phyloP scores from a whole-genome alignment of 2,888 invertebrate genomes.

The Ochropacha duplaris region DNA sequence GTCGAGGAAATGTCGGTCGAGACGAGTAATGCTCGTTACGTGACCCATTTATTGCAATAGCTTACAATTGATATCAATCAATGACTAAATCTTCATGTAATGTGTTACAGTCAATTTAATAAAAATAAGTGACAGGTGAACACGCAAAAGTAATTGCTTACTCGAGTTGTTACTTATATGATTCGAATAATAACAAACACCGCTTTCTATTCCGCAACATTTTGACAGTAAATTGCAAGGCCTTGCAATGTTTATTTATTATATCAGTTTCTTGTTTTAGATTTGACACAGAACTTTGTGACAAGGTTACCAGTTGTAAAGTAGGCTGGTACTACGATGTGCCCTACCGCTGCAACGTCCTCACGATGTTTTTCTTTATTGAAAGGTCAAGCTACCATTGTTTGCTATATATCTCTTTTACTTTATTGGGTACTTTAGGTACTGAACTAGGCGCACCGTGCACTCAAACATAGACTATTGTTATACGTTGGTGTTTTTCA shows the following conservation, averaged over 20 bases:
- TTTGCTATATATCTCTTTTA: too few relatives aligned
- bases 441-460: too few relatives aligned
- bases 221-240: too few relatives aligned
- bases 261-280: neutral
- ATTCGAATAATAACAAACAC: neutral
- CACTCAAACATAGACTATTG: too few relatives aligned
- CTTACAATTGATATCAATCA: conserved; percentile 59
- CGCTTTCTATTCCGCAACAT: neutral
- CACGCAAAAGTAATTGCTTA: conserved; percentile 14
- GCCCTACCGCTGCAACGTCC: too few relatives aligned
- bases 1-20: conserved; percentile 41
- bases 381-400: too few relatives aligned
- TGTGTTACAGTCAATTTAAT: conserved; percentile 21
- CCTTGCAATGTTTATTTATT: neutral
- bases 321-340: too few relatives aligned
- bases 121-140: conserved; percentile 26
- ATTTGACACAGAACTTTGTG: too few relatives aligned
- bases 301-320: too few relatives aligned
- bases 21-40: conserved; percentile 43
- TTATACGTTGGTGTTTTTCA: too few relatives aligned
- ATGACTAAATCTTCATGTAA: conserved; percentile 28
- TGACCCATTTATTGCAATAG: conserved; percentile 60
- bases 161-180: neutral
- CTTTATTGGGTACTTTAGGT: too few relatives aligned
- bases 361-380: too few relatives aligned